These are phyloP conservation scores for Trypoxylon attenuatum DNA, from an alignment of 2,888 invertebrate genomes.

Conservation along the genomic window DNA sequence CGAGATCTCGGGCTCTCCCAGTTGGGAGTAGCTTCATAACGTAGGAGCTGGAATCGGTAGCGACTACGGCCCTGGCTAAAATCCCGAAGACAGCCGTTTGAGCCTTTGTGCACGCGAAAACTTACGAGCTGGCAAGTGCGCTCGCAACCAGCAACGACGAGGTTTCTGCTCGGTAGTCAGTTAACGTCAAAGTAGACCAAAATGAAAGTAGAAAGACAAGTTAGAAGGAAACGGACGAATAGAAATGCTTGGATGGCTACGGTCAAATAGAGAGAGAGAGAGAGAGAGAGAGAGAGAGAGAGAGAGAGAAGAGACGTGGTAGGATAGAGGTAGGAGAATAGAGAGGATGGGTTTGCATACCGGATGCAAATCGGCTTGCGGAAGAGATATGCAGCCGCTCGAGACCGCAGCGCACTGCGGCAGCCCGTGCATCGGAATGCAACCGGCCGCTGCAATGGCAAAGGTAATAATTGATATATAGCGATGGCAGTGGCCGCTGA, in stretches of 20 bases:
- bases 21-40: conserved; percentile 21
- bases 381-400: conserved; percentile 40
- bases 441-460: conserved; percentile 53
- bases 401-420: conserved; percentile 37
- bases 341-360: conserved; percentile 19
- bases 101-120: conserved; percentile 38
- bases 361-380: conserved; percentile 52
- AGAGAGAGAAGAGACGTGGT: background rate
- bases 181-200: background rate
- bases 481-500: conserved; percentile 68
- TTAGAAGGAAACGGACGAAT: conserved; percentile 6
- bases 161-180: too few species aligned
- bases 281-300: background rate
- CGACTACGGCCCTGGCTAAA: conserved; percentile 14
- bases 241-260: conserved; percentile 9
- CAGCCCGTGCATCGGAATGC: conserved; percentile 42
- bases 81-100: conserved; percentile 39
- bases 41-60: conserved; percentile 6
- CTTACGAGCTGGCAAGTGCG: conserved; percentile 47
- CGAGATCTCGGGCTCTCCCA: conserved; percentile 8
- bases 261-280: background rate
- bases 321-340: background rate
- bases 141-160: conserved; percentile 10
- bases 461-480: conserved; percentile 71
- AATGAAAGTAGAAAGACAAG: conserved; percentile 24